These are phyloP conservation scores for Lynx canadensis DNA, from an alignment of 2,113 vertebrate genomes.

Conservation along the genomic window DNA sequence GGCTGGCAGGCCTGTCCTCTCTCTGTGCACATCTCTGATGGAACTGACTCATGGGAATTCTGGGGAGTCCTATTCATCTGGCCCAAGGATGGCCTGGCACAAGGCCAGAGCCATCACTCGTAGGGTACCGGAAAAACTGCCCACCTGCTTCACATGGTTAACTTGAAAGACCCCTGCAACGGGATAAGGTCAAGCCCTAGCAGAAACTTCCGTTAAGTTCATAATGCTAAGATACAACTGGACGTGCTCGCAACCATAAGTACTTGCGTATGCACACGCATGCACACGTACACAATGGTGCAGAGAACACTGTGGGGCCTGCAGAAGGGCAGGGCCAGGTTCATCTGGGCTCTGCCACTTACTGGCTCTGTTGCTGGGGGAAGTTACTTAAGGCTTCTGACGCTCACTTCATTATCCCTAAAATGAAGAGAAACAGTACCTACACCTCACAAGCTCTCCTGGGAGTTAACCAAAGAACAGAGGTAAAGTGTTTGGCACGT, in stretches of 20 bases:
- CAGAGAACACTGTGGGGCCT: not conserved
- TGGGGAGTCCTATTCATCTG: not conserved
- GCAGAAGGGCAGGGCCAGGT: not conserved
- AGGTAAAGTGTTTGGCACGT: not conserved
- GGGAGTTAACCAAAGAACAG: not conserved
- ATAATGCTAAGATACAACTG: not conserved
- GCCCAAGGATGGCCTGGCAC: not conserved
- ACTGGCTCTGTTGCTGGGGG: not conserved
- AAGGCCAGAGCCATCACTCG: not conserved
- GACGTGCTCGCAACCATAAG: not conserved
- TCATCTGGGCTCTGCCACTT: not conserved
- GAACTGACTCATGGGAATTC: not conserved
- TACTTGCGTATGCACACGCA: not conserved
- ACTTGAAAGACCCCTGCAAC: not conserved
- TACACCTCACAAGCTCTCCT: not conserved
- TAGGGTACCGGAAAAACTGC: not conserved
- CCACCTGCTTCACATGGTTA: not conserved
- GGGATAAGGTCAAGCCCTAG: not conserved
- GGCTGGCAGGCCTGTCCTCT: not conserved
- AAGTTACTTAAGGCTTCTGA: not conserved
- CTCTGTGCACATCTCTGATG: not conserved
- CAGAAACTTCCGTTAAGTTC: not conserved
- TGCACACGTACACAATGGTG: rapidly evolving
- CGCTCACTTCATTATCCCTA: not conserved
- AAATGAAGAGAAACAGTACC: not conserved